Conservation (phyloP, 2,888 invertebrate species). For the Trachelus troglodyta region DNA sequence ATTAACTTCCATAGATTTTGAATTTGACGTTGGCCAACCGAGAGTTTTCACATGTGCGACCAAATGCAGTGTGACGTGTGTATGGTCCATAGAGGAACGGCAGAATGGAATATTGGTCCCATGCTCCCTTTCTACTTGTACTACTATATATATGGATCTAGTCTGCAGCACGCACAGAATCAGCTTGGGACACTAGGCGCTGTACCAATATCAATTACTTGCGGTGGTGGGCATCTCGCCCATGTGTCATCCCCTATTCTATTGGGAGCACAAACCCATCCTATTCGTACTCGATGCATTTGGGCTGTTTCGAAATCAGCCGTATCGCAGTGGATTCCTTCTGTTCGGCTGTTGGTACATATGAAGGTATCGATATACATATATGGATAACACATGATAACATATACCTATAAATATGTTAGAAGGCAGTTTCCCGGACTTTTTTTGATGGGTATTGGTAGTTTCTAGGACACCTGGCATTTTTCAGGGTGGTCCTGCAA, state of each 20-base stretch:
- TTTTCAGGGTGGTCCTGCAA: too few relatives aligned
- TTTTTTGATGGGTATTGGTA: too few relatives aligned
- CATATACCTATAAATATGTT: too few relatives aligned
- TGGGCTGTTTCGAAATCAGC: constrained; percentile 20
- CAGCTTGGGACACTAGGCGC: constrained; percentile 38
- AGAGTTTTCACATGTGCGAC: constrained; percentile 15
- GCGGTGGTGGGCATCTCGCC: constrained; percentile 38
- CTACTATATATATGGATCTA: constrained; percentile 11
- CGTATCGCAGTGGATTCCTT: too few relatives aligned
- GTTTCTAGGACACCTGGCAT: too few relatives aligned
- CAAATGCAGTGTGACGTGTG: neutral
- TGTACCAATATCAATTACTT: constrained; percentile 59
- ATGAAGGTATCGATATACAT: too few relatives aligned
- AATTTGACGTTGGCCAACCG: constrained; percentile 33
- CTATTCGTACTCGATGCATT: constrained; percentile 8
- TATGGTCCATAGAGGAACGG: constrained; percentile 6
- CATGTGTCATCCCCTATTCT: constrained; percentile 43
- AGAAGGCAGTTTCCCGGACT: too few relatives aligned
- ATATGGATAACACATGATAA: too few relatives aligned
- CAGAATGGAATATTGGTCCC: constrained; percentile 50
- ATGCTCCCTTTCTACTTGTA: constrained; percentile 29
- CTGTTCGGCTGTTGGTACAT: too few relatives aligned
- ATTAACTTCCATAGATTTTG: constrained; percentile 44
- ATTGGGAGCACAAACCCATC: constrained; percentile 28
- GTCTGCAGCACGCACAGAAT: constrained; percentile 22